Conservation (phyloP, 2,113 vertebrate species). For the Azemiops feae region DNA sequence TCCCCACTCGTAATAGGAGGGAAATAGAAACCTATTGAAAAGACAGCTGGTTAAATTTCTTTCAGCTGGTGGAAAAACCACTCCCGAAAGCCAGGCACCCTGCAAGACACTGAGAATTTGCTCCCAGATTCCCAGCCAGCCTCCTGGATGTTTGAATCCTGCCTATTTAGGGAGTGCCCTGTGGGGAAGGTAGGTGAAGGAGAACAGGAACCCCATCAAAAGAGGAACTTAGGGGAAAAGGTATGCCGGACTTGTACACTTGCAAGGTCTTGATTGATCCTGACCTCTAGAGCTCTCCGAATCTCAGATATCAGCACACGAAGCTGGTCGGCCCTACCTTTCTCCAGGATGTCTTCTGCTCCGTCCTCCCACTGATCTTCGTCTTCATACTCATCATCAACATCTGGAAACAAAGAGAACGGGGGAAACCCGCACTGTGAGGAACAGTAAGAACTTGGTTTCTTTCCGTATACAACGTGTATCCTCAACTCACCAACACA, state of each 20-base stretch:
- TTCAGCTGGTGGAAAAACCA: background rate
- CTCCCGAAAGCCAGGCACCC: background rate
- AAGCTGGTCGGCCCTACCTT: constrained; percentile 74
- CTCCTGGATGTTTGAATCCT: background rate
- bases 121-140: background rate
- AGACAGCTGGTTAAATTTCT: background rate
- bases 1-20: background rate
- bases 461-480: background rate
- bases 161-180: background rate
- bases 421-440: background rate
- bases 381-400: constrained; percentile 94
- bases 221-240: background rate
- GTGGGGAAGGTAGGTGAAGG: background rate
- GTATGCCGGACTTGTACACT: background rate
- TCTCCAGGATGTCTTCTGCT: constrained; percentile 89
- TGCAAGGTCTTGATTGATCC: background rate
- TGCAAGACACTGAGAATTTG: background rate
- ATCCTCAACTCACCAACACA: background rate
- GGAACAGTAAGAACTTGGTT: background rate
- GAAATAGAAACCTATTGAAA: background rate
- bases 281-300: background rate
- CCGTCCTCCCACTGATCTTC: constrained; percentile 92
- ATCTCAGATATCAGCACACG: background rate
- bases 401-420: constrained; percentile 69
- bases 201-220: background rate